Percentiles rank a stretch among this genome's conserved stretches.
phyloP scores from a whole-genome alignment of 2,888 invertebrate species.

The Brenthis daphne region DNA sequence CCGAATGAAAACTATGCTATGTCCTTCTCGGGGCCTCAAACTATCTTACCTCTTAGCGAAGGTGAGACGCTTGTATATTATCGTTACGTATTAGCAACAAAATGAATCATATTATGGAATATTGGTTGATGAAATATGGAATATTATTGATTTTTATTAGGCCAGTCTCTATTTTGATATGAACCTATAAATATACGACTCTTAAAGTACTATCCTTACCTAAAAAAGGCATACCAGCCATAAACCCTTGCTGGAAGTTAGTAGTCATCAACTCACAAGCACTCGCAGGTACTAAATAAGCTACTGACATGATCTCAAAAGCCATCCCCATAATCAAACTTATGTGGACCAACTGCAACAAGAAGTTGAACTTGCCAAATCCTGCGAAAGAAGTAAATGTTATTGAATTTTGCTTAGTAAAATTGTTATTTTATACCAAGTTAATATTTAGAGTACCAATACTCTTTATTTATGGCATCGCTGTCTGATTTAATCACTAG shows the following conservation, averaged over 20 bases:
- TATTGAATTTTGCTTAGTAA: neutral
- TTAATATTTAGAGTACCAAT: neutral
- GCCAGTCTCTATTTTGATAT: neutral
- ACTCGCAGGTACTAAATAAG: constrained; percentile 68
- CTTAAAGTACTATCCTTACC: constrained; percentile 48
- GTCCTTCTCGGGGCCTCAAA: no score
- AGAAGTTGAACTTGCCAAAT: constrained; percentile 62
- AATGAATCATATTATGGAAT: no score
- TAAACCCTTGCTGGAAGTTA: constrained; percentile 62
- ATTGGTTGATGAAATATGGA: no score
- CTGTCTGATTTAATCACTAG: no score
- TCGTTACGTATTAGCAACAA: no score
- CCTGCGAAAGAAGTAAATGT: constrained; percentile 50
- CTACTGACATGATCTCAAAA: constrained; percentile 66
- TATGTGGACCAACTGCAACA: constrained; percentile 53
- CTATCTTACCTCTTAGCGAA: no score
- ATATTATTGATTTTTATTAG: neutral
- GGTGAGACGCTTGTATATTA: no score
- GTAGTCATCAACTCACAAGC: constrained; percentile 68
- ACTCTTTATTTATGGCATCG: neutral
- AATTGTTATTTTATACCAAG: neutral
- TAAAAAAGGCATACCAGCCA: constrained; percentile 64
- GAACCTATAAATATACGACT: neutral
- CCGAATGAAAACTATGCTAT: no score
- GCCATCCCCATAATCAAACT: constrained; percentile 63